These are phyloP conservation scores for Phymorhynchus buccinoides DNA, from an alignment of 1,140 invertebrate genomes.

Conservation along the genomic window DNA sequence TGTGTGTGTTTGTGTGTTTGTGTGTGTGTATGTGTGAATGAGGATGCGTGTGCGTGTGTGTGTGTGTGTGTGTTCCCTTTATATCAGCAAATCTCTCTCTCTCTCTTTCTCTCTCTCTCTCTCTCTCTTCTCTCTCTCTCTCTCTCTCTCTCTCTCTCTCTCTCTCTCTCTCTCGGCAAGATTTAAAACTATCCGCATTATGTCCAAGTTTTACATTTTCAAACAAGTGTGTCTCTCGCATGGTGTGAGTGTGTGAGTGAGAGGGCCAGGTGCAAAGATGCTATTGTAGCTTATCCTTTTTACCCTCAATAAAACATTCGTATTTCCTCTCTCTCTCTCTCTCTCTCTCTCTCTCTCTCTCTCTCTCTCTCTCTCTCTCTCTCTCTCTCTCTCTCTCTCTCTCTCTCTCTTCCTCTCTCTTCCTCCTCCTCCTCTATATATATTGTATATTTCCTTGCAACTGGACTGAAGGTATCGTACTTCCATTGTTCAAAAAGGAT, in stretches of 20 bases:
- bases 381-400: neutral
- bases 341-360: slow-evolving; percentile 9
- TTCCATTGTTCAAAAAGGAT: too few relatives aligned
- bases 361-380: slow-evolving; percentile 1
- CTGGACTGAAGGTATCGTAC: too few relatives aligned
- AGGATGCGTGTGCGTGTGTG: neutral
- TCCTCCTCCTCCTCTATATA: slow-evolving; percentile 1
- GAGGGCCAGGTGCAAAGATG: neutral
- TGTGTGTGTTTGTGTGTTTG: slow-evolving; percentile 8
- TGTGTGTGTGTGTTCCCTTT: slow-evolving; percentile 2
- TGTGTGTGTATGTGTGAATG: slow-evolving; percentile 6
- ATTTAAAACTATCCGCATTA: too few relatives aligned
- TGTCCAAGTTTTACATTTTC: too few relatives aligned
- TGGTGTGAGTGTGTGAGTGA: too few relatives aligned
- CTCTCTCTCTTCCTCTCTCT: neutral
- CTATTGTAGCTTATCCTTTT: neutral
- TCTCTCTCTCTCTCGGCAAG: slow-evolving; percentile 1
- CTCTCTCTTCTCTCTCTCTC: slow-evolving; percentile 20
- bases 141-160: slow-evolving; percentile 28
- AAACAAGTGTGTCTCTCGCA: too few relatives aligned
- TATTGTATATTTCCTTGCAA: too few relatives aligned
- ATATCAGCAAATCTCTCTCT: too few relatives aligned
- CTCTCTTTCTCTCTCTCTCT: too few relatives aligned
- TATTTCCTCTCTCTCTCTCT: neutral
- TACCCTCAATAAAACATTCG: neutral